Percentiles rank a stretch among this genome's conserved stretches.
Conservation (phyloP, 2,888 invertebrate species). For the Sylvicola cinctus region DNA sequence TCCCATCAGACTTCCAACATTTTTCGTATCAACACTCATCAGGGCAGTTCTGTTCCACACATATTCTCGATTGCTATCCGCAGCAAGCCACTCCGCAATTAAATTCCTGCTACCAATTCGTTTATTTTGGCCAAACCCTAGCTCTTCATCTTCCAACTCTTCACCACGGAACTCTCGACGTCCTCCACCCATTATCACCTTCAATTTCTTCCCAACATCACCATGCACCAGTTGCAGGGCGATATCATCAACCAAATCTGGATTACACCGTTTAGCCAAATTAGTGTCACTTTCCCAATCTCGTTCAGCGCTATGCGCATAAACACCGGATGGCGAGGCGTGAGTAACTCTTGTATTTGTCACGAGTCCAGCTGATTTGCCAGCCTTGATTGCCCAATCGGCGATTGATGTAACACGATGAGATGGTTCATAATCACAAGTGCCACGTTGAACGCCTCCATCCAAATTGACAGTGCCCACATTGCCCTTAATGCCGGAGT, state of each 20-base stretch:
- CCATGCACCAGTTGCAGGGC: neutral
- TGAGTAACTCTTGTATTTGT: neutral
- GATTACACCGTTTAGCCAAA: neutral
- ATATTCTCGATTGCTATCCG: slow-evolving; percentile 20
- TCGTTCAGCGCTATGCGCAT: neutral
- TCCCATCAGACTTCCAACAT: slow-evolving; percentile 33
- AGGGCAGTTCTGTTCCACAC: slow-evolving; percentile 30
- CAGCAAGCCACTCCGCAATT: slow-evolving; percentile 35
- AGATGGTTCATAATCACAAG: slow-evolving; percentile 38
- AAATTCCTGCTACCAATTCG: slow-evolving; percentile 35
- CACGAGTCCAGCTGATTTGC: slow-evolving; percentile 17
- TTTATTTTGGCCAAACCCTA: slow-evolving; percentile 25
- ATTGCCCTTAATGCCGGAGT: slow-evolving; percentile 60
- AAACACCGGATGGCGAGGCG: neutral
- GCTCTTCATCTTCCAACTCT: slow-evolving; percentile 18
- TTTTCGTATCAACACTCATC: slow-evolving; percentile 21
- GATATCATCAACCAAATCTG: neutral
- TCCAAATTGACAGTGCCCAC: slow-evolving; percentile 45
- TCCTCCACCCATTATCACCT: slow-evolving; percentile 35
- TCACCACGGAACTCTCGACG: slow-evolving; percentile 28
- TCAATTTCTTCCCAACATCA: neutral
- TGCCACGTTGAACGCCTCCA: slow-evolving; percentile 32
- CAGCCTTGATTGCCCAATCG: slow-evolving; percentile 45
- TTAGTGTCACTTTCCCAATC: neutral
- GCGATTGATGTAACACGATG: slow-evolving; percentile 46